These are phyloP conservation scores for Pipistrellus nathusii DNA, from an alignment of 2,797 vertebrate genomes.

Conservation along the genomic window DNA sequence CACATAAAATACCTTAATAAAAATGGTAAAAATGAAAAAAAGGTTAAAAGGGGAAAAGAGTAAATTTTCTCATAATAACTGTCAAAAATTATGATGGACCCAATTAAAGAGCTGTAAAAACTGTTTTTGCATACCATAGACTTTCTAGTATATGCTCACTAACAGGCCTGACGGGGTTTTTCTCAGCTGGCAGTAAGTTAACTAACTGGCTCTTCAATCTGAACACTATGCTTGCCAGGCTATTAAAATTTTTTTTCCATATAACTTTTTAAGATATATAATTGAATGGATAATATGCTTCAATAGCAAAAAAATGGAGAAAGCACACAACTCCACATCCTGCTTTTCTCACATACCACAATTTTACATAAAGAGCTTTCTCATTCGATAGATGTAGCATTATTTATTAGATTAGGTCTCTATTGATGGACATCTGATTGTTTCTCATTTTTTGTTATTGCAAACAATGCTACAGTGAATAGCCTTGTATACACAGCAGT, in stretches of 20 bases:
- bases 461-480: slow-evolving; percentile 16
- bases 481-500: neutral
- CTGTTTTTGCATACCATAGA: neutral
- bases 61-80: slow-evolving; percentile 46
- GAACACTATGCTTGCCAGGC: neutral
- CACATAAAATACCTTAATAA: too few relatives aligned
- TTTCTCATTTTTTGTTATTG: slow-evolving; percentile 60
- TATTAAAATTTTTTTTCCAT: slow-evolving; percentile 8
- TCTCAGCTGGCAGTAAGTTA: slow-evolving; percentile 1
- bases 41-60: too few relatives aligned
- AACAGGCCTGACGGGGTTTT: neutral
- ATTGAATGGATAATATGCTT: neutral
- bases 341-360: neutral
- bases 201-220: neutral
- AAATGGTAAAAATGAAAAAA: too few relatives aligned
- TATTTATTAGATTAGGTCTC: slow-evolving; percentile 25
- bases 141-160: neutral
- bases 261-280: slow-evolving; percentile 12
- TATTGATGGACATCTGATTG: neutral
- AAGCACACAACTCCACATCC: neutral
- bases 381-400: neutral
- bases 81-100: neutral
- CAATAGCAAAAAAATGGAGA: neutral
- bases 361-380: slow-evolving; percentile 45
- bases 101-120: slow-evolving; percentile 34